phyloP scores from a whole-genome alignment of 2,888 invertebrate genomes.

The Heterodera filipjevi region DNA sequence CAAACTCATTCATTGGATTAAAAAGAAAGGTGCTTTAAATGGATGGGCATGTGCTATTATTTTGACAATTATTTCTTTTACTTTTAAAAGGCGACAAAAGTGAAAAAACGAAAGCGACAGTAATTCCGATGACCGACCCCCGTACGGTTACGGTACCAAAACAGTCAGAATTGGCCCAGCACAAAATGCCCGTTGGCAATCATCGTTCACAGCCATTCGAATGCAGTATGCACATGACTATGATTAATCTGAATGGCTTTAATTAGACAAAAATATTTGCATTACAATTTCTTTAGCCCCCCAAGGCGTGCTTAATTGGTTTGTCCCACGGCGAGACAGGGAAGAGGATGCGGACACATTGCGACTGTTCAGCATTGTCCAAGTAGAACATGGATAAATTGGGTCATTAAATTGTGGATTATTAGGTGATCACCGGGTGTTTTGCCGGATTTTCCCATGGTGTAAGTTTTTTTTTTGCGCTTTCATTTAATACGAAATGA shows the following conservation, averaged over 20 bases:
- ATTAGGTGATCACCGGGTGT: constrained; percentile 78
- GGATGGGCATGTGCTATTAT: background rate
- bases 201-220: constrained; percentile 20
- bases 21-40: constrained; percentile 7
- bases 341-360: constrained; percentile 23
- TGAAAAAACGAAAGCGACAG: background rate
- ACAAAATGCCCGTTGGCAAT: background rate
- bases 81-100: background rate
- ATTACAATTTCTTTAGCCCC: no score
- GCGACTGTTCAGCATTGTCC: constrained; percentile 27
- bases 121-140: background rate
- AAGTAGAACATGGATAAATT: constrained; percentile 68
- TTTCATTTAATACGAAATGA: background rate
- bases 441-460: constrained; percentile 91
- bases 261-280: background rate
- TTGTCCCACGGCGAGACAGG: constrained; percentile 21
- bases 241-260: background rate
- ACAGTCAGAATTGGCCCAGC: background rate
- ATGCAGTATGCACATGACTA: background rate
- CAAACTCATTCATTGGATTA: constrained; percentile 38
- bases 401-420: background rate
- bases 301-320: constrained; percentile 21
- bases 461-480: constrained; percentile 70
- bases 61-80: background rate
- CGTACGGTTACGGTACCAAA: background rate